Base-by-base conservation (phyloP, 2,797 vertebrate species). In the Aulostomus chinensis region DNA sequence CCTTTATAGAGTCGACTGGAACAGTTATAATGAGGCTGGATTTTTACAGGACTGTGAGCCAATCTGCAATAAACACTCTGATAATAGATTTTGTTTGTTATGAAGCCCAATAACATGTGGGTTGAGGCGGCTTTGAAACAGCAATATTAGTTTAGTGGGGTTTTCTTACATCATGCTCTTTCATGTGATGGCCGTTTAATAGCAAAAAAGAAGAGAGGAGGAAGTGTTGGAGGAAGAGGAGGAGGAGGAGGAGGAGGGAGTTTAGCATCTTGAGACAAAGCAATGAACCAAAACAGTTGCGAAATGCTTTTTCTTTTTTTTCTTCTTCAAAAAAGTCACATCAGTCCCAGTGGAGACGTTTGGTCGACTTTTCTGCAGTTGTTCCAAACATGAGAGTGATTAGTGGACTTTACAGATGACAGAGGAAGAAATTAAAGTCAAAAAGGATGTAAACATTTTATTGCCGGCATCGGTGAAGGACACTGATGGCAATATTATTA, bases 401-500 rank as follows among this genome's bases (percentile, higher is more conserved):
- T 67, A 70, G 24, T 7, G 1, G 40, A 65, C 15, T 9, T 52
- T 57, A 18, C 14, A 48, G 55, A 43, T 17, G 31, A 46, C 38
- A 38, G 20, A 49, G 40, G 22, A 16, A 15, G 6, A 15, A 43
- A 37, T n/a, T n/a, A 14, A 62, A 65, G 45, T 54, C 21, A 43
- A 48, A 78, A 57, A 59, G 66, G 31, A 60, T 57, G 70, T 66
- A 78, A 82, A 82, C 60, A 76, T 72, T 66, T 75, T 79, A 71
- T 75, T 59, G 73, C 61, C 36, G 26, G 59, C 49, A 39, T 59
- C 36, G 25, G 68, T 60, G 80, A 80, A 78, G 83, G 76, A 75
- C 80, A 80, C 79, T 86, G 83, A 91, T 93, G 93, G 93, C 93
- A 94, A 94, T 94, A 84, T 86, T 86, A 94, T 94, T 91, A 94